A percentile compares a stretch with the other conserved stretches of the same genome.
These are phyloP conservation scores for Chloebia gouldiae DNA, from an alignment of 2,113 vertebrate genomes.

Conservation along the genomic window DNA sequence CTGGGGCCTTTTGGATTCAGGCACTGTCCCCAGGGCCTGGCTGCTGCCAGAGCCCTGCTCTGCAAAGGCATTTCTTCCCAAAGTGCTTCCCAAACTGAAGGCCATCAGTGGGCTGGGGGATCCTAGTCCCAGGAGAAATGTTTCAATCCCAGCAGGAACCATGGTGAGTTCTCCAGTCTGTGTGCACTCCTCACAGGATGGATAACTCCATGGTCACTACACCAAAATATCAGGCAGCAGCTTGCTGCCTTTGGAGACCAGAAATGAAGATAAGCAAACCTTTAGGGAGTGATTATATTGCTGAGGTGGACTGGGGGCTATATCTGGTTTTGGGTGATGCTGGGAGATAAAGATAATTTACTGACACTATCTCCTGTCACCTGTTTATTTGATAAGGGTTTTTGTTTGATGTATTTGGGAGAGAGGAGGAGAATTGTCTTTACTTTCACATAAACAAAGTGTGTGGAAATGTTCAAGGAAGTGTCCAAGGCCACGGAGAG, in stretches of 20 bases:
- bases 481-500: neutral
- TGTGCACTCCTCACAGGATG: neutral
- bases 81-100: neutral
- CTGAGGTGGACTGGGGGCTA: neutral
- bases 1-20: neutral
- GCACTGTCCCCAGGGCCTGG: slow-evolving; percentile 17
- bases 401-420: neutral
- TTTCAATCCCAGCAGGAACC: neutral
- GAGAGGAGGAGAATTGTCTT: neutral
- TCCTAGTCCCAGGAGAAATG: neutral
- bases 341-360: neutral
- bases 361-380: neutral
- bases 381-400: neutral
- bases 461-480: neutral
- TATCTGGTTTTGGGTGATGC: neutral
- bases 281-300: neutral
- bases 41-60: slow-evolving; percentile 22
- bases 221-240: neutral
- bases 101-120: neutral
- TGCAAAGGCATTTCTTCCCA: slow-evolving; percentile 5
- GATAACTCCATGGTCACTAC: neutral
- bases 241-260: neutral
- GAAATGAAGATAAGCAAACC: neutral
- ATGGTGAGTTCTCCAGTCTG: neutral
- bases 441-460: neutral